These are phyloP conservation scores for Ricordea florida DNA, from an alignment of 92 coral and sea anemone species.

Conservation along the genomic window DNA sequence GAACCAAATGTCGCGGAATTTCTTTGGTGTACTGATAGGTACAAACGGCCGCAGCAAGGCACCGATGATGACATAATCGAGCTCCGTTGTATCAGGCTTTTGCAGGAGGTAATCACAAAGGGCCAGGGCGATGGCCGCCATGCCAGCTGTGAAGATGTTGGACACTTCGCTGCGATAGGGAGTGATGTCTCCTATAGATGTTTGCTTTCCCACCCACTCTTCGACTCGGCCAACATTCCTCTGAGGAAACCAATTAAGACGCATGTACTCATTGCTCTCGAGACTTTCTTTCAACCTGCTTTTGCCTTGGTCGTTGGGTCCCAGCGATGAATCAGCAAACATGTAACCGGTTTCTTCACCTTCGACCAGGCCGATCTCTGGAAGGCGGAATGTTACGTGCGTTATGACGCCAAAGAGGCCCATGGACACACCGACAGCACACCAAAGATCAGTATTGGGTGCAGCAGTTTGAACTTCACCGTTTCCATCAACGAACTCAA, in stretches of 20 bases:
- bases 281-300: slow-evolving; percentile 55
- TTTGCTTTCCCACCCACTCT: slow-evolving; percentile 62
- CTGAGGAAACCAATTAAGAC: slow-evolving; percentile 78
- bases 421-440: slow-evolving; percentile 82
- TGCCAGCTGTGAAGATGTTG: slow-evolving; percentile 15
- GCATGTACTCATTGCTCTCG: slow-evolving; percentile 57
- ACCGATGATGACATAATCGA: slow-evolving; percentile 33
- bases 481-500: slow-evolving; percentile 72
- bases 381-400: slow-evolving; percentile 65
- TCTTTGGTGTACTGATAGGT: not conserved
- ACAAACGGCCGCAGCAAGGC: slow-evolving; percentile 22
- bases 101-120: slow-evolving; percentile 48
- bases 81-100: not conserved
- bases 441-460: slow-evolving; percentile 54
- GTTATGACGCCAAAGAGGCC: slow-evolving; percentile 78
- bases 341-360: slow-evolving; percentile 39
- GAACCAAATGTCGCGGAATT: slow-evolving; percentile 61
- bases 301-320: slow-evolving; percentile 41
- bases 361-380: slow-evolving; percentile 15
- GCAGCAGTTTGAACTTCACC: slow-evolving; percentile 34
- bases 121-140: slow-evolving; percentile 52
- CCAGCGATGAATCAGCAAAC: slow-evolving; percentile 63
- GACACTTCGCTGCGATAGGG: slow-evolving; percentile 32
- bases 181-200: not conserved
- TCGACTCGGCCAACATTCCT: slow-evolving; percentile 52